These are phyloP conservation scores for Pangasius sanitwongsei DNA, from an alignment of 2,797 vertebrate genomes.

Conservation along the genomic window DNA sequence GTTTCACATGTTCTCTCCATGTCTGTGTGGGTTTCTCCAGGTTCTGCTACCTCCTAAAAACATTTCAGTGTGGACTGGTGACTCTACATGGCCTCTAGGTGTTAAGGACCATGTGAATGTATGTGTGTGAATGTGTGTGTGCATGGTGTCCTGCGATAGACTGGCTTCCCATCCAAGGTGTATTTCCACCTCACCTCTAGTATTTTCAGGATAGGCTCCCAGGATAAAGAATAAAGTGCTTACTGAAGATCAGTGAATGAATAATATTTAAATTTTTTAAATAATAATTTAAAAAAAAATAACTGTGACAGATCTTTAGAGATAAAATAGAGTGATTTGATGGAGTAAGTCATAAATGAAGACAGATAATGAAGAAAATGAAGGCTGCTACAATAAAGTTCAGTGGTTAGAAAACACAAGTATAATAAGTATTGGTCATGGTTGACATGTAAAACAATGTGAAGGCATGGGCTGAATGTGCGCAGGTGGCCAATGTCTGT, in stretches of 20 bases:
- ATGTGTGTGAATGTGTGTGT: neutral
- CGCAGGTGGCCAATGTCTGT: neutral
- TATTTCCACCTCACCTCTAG: neutral
- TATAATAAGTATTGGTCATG: neutral
- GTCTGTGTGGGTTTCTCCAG: neutral
- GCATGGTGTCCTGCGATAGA: neutral
- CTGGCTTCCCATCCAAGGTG: neutral
- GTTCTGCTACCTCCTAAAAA: neutral
- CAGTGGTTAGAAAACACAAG: neutral
- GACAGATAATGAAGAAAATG: neutral
- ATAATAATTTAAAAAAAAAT: neutral
- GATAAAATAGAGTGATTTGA: neutral
- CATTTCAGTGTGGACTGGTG: neutral
- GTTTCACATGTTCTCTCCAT: neutral
- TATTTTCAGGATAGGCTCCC: neutral
- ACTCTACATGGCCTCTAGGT: neutral
- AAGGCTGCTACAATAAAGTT: neutral
- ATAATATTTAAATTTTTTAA: too few relatives aligned
- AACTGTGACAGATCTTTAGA: neutral
- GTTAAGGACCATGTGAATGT: neutral
- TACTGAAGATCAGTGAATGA: neutral
- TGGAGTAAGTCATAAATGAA: neutral
- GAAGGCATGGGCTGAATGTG: conserved; percentile 1
- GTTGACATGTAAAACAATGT: neutral
- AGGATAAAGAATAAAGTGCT: neutral